Evolutionary conservation across 2,797 vertebrate genomes (phyloP).

Genomic region (Gallirallus australis): DNA sequence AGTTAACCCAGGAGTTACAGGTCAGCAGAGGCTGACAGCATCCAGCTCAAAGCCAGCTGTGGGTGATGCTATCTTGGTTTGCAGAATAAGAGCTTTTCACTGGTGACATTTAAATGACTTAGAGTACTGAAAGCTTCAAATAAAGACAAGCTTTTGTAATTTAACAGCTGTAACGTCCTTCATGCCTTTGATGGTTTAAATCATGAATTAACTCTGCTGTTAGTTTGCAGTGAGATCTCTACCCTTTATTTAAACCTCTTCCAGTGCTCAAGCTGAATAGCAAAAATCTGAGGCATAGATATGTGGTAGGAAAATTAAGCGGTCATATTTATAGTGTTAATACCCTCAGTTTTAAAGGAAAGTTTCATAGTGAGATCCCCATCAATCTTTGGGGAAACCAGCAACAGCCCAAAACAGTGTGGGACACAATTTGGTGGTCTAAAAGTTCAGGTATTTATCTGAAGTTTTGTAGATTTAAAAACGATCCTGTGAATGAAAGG

Average conservation of each 20-base stretch:
- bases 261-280: background rate
- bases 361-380: background rate
- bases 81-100: slow-evolving; percentile 13
- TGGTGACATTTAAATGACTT: slow-evolving; percentile 4
- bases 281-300: background rate
- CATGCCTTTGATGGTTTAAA: background rate
- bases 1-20: background rate
- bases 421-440: background rate
- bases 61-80: background rate
- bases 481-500: background rate
- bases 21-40: background rate
- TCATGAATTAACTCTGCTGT: background rate
- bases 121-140: background rate
- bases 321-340: background rate
- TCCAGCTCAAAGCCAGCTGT: background rate
- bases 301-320: background rate
- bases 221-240: background rate
- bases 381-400: background rate
- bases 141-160: background rate
- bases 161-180: background rate
- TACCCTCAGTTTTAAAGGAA: rapidly evolving
- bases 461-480: background rate
- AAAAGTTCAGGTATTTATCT: background rate
- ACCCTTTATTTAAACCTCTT: background rate
- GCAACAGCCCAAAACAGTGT: background rate